phyloP scores from a whole-genome alignment of 1,140 invertebrate species.

The Reticulitermes speratus region DNA sequence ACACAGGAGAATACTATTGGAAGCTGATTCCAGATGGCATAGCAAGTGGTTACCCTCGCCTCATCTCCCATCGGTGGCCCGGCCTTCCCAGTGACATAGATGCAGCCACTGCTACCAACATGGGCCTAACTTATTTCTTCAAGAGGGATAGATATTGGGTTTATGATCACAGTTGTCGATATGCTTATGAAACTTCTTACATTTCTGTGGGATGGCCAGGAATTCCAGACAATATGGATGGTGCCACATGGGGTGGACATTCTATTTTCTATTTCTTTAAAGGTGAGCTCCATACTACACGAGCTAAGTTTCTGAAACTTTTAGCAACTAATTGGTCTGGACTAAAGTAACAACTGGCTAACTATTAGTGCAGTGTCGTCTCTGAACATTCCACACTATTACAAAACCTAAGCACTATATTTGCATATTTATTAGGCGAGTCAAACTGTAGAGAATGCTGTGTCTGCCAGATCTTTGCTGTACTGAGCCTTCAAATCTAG shows the following conservation, averaged over 20 bases:
- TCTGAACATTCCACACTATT: too few relatives aligned
- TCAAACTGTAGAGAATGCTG: too few relatives aligned
- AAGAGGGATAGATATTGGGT: neutral
- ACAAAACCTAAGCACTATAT: too few relatives aligned
- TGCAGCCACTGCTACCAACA: constrained; percentile 49
- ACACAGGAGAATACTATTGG: constrained; percentile 74
- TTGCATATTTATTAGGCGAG: too few relatives aligned
- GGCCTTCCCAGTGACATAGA: constrained; percentile 82
- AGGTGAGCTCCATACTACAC: neutral
- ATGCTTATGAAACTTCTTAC: neutral
- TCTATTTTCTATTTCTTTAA: neutral
- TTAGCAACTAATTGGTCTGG: too few relatives aligned
- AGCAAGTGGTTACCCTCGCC: constrained; percentile 76
- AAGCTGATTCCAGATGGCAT: constrained; percentile 77
- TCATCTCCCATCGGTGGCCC: constrained; percentile 75
- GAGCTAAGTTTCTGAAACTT: too few relatives aligned
- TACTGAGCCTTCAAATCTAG: too few relatives aligned
- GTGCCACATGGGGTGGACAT: neutral
- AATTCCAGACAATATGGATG: neutral
- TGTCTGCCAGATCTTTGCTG: too few relatives aligned
- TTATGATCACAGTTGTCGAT: constrained; percentile 45
- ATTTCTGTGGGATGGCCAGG: neutral
- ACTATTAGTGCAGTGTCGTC: too few relatives aligned
- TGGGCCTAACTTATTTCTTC: neutral
- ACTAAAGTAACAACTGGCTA: too few relatives aligned